phyloP scores from a whole-genome alignment of 2,113 vertebrate genomes.

The Xiphophorus maculatus region DNA sequence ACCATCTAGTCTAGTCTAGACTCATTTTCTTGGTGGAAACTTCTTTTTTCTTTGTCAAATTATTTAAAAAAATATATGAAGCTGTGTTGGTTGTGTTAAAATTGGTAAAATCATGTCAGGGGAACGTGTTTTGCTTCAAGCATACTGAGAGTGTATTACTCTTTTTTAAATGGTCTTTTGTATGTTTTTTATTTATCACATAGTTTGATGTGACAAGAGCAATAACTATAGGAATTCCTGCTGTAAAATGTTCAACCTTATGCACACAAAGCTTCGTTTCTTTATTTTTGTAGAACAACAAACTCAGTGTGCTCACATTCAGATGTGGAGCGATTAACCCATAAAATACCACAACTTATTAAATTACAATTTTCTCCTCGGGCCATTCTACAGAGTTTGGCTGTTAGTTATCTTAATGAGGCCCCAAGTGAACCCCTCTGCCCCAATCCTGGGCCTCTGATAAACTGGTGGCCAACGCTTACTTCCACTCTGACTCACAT shows the following conservation, averaged over 20 bases:
- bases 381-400: constrained; percentile 14
- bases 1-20: background rate
- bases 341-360: constrained; percentile 67
- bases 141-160: background rate
- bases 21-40: background rate
- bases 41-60: background rate
- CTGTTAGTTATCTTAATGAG: constrained; percentile 58
- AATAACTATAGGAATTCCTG: constrained; percentile 1
- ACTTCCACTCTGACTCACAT: constrained; percentile 41
- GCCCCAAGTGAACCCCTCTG: constrained; percentile 41
- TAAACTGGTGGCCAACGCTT: constrained; percentile 43
- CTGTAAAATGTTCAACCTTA: constrained; percentile 18
- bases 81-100: background rate
- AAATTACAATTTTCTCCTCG: constrained; percentile 47
- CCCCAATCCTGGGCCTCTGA: constrained; percentile 55
- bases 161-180: background rate
- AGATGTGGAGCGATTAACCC: constrained; percentile 54
- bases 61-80: background rate
- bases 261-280: constrained; percentile 25
- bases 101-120: background rate
- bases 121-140: background rate
- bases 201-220: background rate
- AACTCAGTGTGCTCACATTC: constrained; percentile 46
- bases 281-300: constrained; percentile 35
- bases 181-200: constrained; percentile 13